These are phyloP conservation scores for Aporophyla lueneburgensis DNA, from an alignment of 2,888 invertebrate genomes.

Conservation along the genomic window DNA sequence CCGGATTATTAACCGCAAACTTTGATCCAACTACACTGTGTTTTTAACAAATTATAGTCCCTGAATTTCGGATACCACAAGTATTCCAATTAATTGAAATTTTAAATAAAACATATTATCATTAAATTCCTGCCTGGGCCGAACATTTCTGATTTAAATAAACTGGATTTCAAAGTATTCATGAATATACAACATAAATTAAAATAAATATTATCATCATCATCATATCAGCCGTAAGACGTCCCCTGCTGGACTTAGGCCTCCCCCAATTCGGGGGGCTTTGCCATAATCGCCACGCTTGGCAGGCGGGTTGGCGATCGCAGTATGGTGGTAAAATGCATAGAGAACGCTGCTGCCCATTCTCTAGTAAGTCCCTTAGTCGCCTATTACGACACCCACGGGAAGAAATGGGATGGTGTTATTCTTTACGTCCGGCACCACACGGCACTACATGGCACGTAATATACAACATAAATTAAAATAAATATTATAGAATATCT, in stretches of 20 bases:
- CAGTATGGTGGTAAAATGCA: too few species aligned
- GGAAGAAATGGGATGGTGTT: too few species aligned
- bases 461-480: background rate
- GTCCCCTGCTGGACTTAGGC: too few species aligned
- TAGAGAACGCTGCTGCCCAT: too few species aligned
- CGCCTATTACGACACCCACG: too few species aligned
- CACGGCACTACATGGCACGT: too few species aligned
- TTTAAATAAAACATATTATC: slow-evolving; percentile 19
- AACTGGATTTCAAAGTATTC: slow-evolving; percentile 19
- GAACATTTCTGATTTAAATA: slow-evolving; percentile 27
- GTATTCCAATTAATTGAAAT: slow-evolving; percentile 9
- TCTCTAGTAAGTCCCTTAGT: too few species aligned
- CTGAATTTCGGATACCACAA: background rate
- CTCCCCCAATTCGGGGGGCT: too few species aligned
- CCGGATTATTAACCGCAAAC: background rate
- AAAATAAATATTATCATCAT: background rate
- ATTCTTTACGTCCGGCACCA: too few species aligned
- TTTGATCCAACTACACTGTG: background rate
- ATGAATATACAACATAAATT: background rate
- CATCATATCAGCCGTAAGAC: too few species aligned
- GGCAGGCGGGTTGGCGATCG: too few species aligned
- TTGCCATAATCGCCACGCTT: too few species aligned
- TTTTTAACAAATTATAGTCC: background rate
- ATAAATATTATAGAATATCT: background rate
- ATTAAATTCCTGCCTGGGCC: background rate